Conservation (phyloP, 2,888 invertebrate genomes). For the Cynaeus angustus region DNA sequence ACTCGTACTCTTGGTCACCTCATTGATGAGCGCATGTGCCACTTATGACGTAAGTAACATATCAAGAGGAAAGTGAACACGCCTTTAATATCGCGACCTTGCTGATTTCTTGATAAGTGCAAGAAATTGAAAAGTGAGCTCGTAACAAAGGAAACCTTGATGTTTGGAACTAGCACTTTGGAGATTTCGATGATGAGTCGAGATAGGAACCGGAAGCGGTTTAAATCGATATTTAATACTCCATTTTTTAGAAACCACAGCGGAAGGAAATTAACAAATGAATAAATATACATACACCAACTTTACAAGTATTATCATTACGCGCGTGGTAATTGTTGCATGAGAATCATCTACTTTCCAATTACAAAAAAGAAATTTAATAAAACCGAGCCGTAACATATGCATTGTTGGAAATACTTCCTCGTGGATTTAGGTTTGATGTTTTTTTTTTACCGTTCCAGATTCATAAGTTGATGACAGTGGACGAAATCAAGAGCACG, state of each 20-base stretch:
- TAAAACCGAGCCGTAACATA: constrained; percentile 52
- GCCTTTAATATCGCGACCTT: constrained; percentile 5
- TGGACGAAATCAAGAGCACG: constrained; percentile 85
- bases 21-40: constrained; percentile 58
- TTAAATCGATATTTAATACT: constrained; percentile 17
- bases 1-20: constrained; percentile 69
- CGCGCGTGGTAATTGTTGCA: constrained; percentile 55
- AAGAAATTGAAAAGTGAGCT: constrained; percentile 3
- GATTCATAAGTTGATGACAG: constrained; percentile 93
- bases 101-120: not conserved
- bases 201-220: constrained; percentile 16
- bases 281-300: constrained; percentile 35
- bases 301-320: constrained; percentile 41
- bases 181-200: constrained; percentile 33
- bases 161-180: not conserved
- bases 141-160: constrained; percentile 3
- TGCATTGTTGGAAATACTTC: constrained; percentile 43
- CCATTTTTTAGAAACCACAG: constrained; percentile 33
- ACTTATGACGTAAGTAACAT: constrained; percentile 59
- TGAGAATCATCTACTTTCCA: constrained; percentile 59
- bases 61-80: constrained; percentile 10
- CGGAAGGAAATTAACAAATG: constrained; percentile 49
- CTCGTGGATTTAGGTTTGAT: constrained; percentile 11
- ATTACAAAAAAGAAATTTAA: constrained; percentile 61
- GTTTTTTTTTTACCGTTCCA: constrained; percentile 74